phyloP scores from a whole-genome alignment of 2,113 vertebrate species.

The Malurus elegans region DNA sequence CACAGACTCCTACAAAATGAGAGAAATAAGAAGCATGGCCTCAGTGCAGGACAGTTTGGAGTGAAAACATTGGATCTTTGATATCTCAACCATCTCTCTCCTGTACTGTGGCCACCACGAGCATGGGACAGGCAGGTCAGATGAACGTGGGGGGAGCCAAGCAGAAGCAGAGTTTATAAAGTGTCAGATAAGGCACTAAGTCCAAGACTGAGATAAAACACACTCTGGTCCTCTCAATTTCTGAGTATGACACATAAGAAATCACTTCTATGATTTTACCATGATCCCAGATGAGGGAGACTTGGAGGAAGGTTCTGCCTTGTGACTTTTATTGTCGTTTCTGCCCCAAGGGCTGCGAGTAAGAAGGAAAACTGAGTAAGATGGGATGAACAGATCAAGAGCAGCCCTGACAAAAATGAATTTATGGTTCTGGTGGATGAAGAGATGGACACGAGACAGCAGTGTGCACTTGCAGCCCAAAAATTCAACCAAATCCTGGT shows the following conservation, averaged over 20 bases:
- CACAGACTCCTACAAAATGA: neutral
- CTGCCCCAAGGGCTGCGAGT: neutral
- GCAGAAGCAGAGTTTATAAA: neutral
- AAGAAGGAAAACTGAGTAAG: neutral
- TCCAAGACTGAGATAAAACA: neutral
- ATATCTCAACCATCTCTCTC: neutral
- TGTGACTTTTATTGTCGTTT: neutral
- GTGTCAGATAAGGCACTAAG: neutral
- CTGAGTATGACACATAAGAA: neutral
- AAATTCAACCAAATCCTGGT: neutral
- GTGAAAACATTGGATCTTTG: neutral
- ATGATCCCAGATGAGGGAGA: neutral
- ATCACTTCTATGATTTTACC: neutral
- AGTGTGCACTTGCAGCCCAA: neutral
- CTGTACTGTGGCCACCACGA: neutral
- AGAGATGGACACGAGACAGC: neutral
- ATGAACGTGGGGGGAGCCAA: neutral
- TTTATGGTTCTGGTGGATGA: neutral
- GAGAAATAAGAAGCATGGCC: neutral
- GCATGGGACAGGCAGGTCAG: neutral
- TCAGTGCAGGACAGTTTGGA: neutral
- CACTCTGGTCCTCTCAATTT: neutral
- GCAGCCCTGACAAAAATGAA: neutral
- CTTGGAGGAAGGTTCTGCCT: neutral
- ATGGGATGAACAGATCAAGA: rapidly evolving